Percentiles rank a stretch among this genome's conserved stretches.
These are phyloP conservation scores for Aplodontia rufa DNA, from an alignment of 2,113 vertebrate genomes.

Conservation along the genomic window DNA sequence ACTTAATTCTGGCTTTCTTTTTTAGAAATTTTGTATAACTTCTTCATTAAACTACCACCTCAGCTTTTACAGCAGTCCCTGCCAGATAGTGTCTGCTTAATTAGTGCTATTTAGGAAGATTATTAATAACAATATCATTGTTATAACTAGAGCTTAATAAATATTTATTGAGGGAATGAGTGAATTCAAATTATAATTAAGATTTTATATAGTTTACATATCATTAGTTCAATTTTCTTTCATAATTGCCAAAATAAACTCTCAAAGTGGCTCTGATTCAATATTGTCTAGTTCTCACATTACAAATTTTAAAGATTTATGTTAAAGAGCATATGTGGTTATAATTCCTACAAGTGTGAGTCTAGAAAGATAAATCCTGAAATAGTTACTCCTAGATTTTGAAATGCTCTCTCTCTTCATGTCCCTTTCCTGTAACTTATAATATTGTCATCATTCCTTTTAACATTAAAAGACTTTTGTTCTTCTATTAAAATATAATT, in stretches of 20 bases:
- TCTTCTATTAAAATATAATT: not conserved
- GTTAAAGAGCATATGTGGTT: not conserved
- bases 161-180: not conserved
- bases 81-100: not conserved
- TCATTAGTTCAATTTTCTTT: not conserved
- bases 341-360: not conserved
- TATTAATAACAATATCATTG: not conserved
- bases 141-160: not conserved
- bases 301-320: not conserved
- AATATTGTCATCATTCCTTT: not conserved
- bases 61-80: not conserved
- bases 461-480: not conserved
- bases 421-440: not conserved
- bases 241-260: slow-evolving; percentile 7
- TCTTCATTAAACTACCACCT: not conserved
- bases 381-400: not conserved
- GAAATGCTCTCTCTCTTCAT: not conserved
- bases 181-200: not conserved
- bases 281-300: not conserved
- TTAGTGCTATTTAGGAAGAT: not conserved
- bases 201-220: not conserved
- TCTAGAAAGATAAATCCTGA: not conserved
- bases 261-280: not conserved
- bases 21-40: not conserved
- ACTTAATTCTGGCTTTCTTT: not conserved